A percentile compares a stretch with the other conserved stretches of the same genome.
These are phyloP conservation scores for Atopsyche davidsoni DNA, from an alignment of 1,140 invertebrate species.

Conservation along the genomic window DNA sequence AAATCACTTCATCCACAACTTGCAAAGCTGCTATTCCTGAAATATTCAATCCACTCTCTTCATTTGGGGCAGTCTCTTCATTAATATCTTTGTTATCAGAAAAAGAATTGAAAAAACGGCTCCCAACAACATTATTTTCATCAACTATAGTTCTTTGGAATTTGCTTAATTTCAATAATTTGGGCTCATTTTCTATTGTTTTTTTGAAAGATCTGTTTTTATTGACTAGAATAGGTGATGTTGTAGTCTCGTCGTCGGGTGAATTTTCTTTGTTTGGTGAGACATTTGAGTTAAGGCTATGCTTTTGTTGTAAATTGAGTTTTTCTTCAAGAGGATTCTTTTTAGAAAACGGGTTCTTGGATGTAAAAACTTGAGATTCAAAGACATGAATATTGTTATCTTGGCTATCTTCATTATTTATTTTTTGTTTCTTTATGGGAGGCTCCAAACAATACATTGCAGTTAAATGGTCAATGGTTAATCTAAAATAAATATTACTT, in stretches of 20 bases:
- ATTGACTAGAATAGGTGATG: constrained; percentile 43
- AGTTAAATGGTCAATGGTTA: constrained; percentile 41
- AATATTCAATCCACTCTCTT: constrained; percentile 20
- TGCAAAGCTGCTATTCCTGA: constrained; percentile 14
- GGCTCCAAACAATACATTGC: constrained; percentile 44
- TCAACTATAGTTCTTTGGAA: constrained; percentile 42
- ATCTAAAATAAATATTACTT: constrained; percentile 26
- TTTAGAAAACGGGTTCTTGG: constrained; percentile 17
- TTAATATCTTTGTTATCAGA: constrained; percentile 1
- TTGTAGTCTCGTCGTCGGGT: constrained; percentile 6
- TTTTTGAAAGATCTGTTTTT: constrained; percentile 39
- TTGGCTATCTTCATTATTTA: constrained; percentile 25
- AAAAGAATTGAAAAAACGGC: constrained; percentile 40
- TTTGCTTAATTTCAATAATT: constrained; percentile 39
- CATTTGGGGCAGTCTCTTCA: constrained; percentile 1
- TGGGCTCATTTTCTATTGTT: constrained; percentile 32
- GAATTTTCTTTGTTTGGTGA: constrained; percentile 10
- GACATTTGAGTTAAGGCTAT: background rate
- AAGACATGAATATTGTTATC: no score
- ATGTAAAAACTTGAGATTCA: constrained; percentile 1
- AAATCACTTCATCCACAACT: constrained; percentile 9
- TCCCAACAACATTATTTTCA: constrained; percentile 38
- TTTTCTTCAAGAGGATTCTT: constrained; percentile 29
- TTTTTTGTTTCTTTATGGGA: constrained; percentile 35
- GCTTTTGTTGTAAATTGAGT: constrained; percentile 7